Evolutionary conservation across 2,797 vertebrate species (phyloP), one percentile per base, ranked within the genome.

Genomic region (Eremophila alpestris): DNA sequence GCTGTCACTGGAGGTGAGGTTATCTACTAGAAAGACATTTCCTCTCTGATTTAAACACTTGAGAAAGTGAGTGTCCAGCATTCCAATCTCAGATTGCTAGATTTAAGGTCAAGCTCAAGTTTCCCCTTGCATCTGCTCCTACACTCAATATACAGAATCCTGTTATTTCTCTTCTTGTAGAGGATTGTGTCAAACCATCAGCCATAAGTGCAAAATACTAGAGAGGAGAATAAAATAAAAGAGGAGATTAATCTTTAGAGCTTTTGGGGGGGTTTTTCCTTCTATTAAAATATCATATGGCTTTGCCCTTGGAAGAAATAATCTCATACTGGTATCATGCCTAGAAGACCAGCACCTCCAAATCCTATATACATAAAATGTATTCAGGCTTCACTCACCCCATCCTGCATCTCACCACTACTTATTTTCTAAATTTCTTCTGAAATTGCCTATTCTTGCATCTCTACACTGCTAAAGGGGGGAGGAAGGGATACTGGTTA

Each of bases 171-270:
- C 46, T 56, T 1, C 17, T 40, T 60, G 5, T 49, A 7, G 20
- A 49, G 36, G 41, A 68, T 11, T 0, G 0, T 34, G 21, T 59
- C n/a, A 70, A 20, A 15, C 5, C 13, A 64, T 45, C 32, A 71
- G 17, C 12, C 10, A 26, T n/a, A 55, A 52, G 9, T 46, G 5
- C n/a, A n/a, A 60, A 83, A 60, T 34, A 45, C 8, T 30, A 22
- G 3, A 36, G 12, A 83, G 16, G 2, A 63, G 4, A 81, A 67
- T 67, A 74, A 3, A 64, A 56, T 64, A 49, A 26, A 78, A 63
- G 16, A 40, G 5, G 16, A 80, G 13, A 36, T 76, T 43, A 56
- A 74, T 30, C 13, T 45, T 52, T 64, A 38, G 1, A 88, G 3
- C 1, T 2, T 54, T 70, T 56, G 22, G 19, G 24, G 24, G 38